phyloP scores from a whole-genome alignment of 2,113 vertebrate genomes.

The Paradisaea rubra region DNA sequence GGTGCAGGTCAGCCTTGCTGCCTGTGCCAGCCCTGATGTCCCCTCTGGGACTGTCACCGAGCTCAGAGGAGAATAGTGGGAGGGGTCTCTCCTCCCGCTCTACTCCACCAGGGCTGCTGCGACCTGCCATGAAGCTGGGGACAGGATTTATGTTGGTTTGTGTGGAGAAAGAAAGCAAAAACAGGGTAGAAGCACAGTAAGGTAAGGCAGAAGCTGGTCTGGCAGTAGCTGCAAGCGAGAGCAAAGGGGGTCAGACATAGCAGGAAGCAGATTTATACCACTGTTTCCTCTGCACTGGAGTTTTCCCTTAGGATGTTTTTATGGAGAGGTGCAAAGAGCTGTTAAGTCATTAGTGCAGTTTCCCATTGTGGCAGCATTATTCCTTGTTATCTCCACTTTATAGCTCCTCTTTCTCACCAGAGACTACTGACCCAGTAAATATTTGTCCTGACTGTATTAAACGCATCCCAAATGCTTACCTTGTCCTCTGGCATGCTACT shows the following conservation, averaged over 20 bases:
- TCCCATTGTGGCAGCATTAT: slow-evolving; percentile 29
- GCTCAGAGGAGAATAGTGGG: not conserved
- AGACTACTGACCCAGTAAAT: slow-evolving; percentile 34
- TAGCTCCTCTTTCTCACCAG: slow-evolving; percentile 12
- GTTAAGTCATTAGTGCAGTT: slow-evolving; percentile 50
- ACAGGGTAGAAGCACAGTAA: not conserved
- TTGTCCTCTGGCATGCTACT: not conserved
- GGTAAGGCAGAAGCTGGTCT: not conserved
- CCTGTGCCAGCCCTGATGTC: not conserved
- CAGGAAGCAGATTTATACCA: not conserved
- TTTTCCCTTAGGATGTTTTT: slow-evolving; percentile 49
- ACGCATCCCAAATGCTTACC: not conserved
- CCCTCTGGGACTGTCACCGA: not conserved
- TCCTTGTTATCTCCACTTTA: slow-evolving; percentile 54
- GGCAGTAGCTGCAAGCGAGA: not conserved
- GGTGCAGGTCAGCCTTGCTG: not conserved
- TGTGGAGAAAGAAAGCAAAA: not conserved
- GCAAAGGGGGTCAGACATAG: not conserved
- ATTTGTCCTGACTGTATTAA: slow-evolving; percentile 4
- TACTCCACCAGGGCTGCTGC: not conserved
- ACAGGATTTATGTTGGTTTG: not conserved
- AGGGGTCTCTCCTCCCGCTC: not conserved
- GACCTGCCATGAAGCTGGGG: not conserved
- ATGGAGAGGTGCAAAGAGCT: slow-evolving; percentile 51
- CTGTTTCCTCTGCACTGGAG: not conserved